Base-by-base conservation (phyloP, 1,140 invertebrate species). In the Apocrypta bakeri region DNA sequence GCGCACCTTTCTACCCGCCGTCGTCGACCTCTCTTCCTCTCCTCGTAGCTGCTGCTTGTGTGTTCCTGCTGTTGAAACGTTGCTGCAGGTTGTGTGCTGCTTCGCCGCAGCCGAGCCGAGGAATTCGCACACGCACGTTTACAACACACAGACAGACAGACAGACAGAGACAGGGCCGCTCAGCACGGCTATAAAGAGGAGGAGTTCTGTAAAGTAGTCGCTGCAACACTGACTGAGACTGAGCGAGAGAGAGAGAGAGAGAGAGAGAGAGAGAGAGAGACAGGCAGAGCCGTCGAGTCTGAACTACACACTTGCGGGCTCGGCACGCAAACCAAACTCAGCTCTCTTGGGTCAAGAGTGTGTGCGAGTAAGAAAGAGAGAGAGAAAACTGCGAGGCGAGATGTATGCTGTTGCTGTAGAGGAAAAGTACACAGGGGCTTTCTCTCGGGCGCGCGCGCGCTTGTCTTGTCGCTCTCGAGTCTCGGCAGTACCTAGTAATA, bases 61-160 rank as follows among this genome's bases (percentile, higher is more conserved):
- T n/a, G n/a, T n/a, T n/a, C n/a, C 63, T 7, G 12, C 2, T n/a
- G 68, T 31, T 31, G 27, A 12, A 2, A 31, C 68, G 68, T n/a
- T 21, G 25, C 25, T 71, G 68, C 17, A n/a, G 9, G 68, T 25
- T 66, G 63, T 31, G 72, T 66, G 75, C 63, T 40, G 37, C 66
- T 37, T 66, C 76, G 66, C 31, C 66, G 76, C 76, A 12, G 1
- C 24, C 25, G 63, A 68, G 29, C 31, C 48, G 40, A 72, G 78
- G 68, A 79, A 72, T 79, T 79, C 48, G 78, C 78, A 63, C 68
- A 63, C 29, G 48, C 66, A 71, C 77, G 17, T n/a, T n/a, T n/a
- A n/a, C n/a, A 0, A 4, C 17, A 8, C 17, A 25, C 24, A 6
- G 21, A 64, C 24, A 7, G 3, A 12, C 21, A 11, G 8, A 12